These are phyloP conservation scores for Parazoanthus darwini DNA, from an alignment of 92 coral and sea anemone genomes.

Conservation along the genomic window DNA sequence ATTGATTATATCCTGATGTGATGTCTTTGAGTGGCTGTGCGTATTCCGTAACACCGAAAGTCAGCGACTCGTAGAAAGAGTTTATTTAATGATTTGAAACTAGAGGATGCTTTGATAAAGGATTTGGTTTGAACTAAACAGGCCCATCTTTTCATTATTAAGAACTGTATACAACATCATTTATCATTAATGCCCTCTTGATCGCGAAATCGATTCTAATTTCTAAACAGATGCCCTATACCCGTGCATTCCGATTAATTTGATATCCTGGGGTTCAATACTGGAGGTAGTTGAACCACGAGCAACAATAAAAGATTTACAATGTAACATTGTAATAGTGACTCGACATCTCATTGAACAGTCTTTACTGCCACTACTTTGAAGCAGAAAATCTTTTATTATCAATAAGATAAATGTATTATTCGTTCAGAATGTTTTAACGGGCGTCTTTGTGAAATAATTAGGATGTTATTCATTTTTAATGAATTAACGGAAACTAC, in stretches of 20 bases:
- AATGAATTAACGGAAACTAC: background rate
- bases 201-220: background rate
- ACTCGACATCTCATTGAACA: background rate
- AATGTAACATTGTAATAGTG: background rate
- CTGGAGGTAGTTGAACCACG: background rate
- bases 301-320: background rate
- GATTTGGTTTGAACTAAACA: background rate
- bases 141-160: background rate
- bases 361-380: background rate
- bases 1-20: background rate
- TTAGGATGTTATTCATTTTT: background rate
- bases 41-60: background rate
- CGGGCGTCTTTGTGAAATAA: background rate
- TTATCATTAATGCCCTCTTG: background rate
- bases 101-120: background rate
- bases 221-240: too few relatives aligned
- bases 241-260: too few relatives aligned
- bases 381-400: background rate
- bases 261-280: background rate
- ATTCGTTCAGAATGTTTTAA: background rate
- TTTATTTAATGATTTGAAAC: background rate
- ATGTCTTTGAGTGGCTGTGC: background rate
- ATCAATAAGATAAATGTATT: background rate
- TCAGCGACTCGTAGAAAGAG: background rate
- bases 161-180: background rate